Conservation (phyloP, 53 echinoderm and acorn worm species). For the Hippasteria phrygiana region DNA sequence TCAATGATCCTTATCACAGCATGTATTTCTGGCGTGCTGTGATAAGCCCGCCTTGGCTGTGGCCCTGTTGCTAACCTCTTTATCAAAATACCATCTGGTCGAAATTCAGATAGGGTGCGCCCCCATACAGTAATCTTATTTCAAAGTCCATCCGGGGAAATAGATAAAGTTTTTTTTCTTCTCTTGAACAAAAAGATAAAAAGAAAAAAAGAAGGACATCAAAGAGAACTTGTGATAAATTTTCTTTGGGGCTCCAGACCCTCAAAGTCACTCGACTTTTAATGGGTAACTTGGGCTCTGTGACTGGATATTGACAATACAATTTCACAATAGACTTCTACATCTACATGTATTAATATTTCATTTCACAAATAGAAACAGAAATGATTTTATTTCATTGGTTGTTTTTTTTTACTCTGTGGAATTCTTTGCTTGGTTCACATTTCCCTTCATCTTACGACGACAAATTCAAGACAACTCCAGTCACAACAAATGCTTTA, state of each 20-base stretch:
- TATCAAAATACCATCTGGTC: constrained; percentile 62
- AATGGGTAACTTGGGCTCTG: not conserved
- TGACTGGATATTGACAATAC: no score
- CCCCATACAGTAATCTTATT: constrained; percentile 50
- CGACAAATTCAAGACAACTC: no score
- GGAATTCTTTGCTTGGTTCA: no score
- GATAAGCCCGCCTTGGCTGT: constrained; percentile 44
- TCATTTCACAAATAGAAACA: no score
- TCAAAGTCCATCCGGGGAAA: constrained; percentile 54
- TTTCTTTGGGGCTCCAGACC: not conserved
- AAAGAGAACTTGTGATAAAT: not conserved
- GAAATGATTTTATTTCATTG: no score
- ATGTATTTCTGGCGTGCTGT: constrained; percentile 30
- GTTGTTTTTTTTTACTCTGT: no score
- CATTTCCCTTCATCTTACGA: no score
- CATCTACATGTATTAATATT: no score
- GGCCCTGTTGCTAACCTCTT: constrained; percentile 57
- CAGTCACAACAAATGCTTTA: no score
- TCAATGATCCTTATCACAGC: constrained; percentile 45
- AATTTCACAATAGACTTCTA: no score
- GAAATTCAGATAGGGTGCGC: constrained; percentile 52
- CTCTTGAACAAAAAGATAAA: not conserved
- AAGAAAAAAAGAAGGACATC: not conserved
- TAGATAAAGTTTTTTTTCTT: not conserved
- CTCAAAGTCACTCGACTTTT: not conserved